Evolutionary conservation across 1,140 invertebrate species (phyloP).

Genomic region (Megalonaias nervosa): DNA sequence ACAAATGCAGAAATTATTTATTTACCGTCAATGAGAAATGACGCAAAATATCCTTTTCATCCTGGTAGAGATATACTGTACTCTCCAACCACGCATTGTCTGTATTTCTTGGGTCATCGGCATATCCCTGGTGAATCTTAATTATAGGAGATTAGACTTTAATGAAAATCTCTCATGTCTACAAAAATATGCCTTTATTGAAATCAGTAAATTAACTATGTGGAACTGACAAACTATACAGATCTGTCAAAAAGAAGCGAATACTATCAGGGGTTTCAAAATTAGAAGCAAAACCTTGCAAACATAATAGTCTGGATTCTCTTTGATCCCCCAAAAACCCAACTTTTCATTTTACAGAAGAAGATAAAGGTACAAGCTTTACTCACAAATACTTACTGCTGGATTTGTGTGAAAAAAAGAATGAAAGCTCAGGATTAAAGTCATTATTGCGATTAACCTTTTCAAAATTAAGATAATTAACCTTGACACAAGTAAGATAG

Average conservation of each 20-base stretch:
- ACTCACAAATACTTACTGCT: too few species aligned
- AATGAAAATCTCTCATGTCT: neutral
- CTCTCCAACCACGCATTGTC: constrained; percentile 99
- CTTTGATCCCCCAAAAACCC: neutral
- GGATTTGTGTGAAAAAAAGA: too few species aligned
- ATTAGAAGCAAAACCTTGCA: neutral
- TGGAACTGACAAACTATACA: neutral
- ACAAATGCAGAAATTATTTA: neutral
- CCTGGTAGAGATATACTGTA: constrained; percentile 93
- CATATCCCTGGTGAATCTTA: constrained; percentile 87
- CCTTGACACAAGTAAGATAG: too few species aligned
- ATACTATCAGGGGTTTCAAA: neutral
- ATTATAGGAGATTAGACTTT: constrained; percentile 10
- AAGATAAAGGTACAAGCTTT: too few species aligned
- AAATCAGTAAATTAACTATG: neutral
- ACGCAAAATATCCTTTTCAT: constrained; percentile 78
- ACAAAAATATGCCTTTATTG: neutral
- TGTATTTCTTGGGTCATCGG: constrained; percentile 94
- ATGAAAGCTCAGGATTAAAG: too few species aligned
- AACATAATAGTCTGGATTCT: neutral
- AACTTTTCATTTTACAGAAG: too few species aligned
- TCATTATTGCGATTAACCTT: too few species aligned
- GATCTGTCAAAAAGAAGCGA: neutral
- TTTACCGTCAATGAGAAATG: constrained; percentile 79
- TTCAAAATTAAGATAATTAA: too few species aligned